phyloP scores from a whole-genome alignment of 1,140 invertebrate genomes.

The Pararge aegeria region DNA sequence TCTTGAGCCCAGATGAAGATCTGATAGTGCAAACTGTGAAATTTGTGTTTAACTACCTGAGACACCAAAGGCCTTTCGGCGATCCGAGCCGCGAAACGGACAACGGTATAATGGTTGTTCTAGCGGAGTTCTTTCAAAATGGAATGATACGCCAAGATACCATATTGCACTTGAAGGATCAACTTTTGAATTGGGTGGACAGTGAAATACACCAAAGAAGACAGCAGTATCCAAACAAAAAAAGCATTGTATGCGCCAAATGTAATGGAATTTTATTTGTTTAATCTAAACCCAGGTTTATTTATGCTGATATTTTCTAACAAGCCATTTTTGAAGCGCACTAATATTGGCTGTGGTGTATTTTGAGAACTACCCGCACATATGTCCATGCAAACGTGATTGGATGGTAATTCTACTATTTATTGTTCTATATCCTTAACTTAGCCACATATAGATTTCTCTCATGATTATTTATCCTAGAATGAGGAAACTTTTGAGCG shows the following conservation, averaged over 20 bases:
- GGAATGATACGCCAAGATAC: constrained; percentile 56
- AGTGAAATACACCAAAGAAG: constrained; percentile 41
- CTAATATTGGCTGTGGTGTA: background rate
- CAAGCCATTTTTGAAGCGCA: background rate
- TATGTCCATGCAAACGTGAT: no score
- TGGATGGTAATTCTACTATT: no score
- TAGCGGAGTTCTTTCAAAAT: constrained; percentile 72
- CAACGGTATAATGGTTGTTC: constrained; percentile 54
- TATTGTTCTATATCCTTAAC: no score
- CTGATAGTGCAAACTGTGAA: constrained; percentile 61
- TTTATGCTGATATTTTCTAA: background rate
- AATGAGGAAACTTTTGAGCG: no score
- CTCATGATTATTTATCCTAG: no score
- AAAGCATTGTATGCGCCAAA: constrained; percentile 42
- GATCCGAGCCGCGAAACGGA: constrained; percentile 45
- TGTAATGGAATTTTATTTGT: constrained; percentile 2
- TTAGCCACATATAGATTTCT: no score
- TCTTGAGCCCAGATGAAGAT: constrained; percentile 65
- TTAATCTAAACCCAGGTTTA: background rate
- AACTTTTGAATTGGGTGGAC: constrained; percentile 47
- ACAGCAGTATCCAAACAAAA: constrained; percentile 46
- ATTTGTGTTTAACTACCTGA: constrained; percentile 69
- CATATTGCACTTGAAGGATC: constrained; percentile 52
- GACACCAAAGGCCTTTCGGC: constrained; percentile 58
- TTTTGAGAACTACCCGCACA: no score